phyloP scores from a whole-genome alignment of 2,113 vertebrate genomes.

The Percina caprodes region DNA sequence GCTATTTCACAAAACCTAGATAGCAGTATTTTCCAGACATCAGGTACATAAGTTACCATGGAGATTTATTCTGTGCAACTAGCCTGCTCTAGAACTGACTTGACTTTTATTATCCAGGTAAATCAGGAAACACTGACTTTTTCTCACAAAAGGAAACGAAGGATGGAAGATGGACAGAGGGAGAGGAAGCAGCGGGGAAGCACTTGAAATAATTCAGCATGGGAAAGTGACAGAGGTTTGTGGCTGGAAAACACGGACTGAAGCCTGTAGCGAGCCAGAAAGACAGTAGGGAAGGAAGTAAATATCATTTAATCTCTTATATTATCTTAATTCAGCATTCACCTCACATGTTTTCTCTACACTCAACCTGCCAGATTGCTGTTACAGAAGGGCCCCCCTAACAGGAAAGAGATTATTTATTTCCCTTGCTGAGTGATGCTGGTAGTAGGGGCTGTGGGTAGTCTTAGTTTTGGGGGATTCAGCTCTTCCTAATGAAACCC shows the following conservation, averaged over 20 bases:
- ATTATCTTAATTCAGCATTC: neutral
- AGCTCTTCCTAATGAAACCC: slow-evolving; percentile 44
- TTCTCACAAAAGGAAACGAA: slow-evolving; percentile 6
- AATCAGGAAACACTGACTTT: no score
- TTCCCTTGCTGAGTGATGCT: slow-evolving; percentile 28
- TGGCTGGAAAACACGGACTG: neutral
- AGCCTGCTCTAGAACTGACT: no score
- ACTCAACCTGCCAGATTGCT: slow-evolving; percentile 1
- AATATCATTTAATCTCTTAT: slow-evolving; percentile 7
- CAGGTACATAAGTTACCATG: no score
- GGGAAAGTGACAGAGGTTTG: neutral
- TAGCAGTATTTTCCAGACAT: no score
- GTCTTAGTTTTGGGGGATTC: slow-evolving; percentile 49
- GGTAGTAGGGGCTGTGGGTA: slow-evolving; percentile 5
- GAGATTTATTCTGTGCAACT: no score
- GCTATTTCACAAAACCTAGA: no score
- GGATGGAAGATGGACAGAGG: neutral
- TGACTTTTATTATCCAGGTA: no score
- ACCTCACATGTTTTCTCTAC: neutral
- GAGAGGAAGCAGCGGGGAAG: slow-evolving; percentile 32
- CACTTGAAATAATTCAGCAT: slow-evolving; percentile 27
- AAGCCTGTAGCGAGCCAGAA: slow-evolving; percentile 1
- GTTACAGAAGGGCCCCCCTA: slow-evolving; percentile 32
- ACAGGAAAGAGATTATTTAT: slow-evolving; percentile 56
- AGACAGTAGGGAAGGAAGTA: neutral